Evolutionary conservation across 2,797 vertebrate species (phyloP), one percentile per base, ranked within the genome.

Genomic region (Acrossocheilus wenchowensis): DNA sequence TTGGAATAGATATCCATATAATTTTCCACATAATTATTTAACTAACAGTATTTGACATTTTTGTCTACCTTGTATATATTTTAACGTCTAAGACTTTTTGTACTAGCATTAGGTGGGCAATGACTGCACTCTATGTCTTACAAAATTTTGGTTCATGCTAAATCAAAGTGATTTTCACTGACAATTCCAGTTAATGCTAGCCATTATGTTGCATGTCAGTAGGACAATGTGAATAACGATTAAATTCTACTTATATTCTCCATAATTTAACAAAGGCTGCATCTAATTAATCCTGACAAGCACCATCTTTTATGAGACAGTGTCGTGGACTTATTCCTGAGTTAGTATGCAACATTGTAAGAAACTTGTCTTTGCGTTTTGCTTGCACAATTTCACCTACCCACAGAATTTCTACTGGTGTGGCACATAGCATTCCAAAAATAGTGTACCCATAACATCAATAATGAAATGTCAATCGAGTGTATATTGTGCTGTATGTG

Each of bases 201-300:
- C 19, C 50, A 52, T 52, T 14, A 14, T 48, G 45, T 48, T 48
- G 45, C 15, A 52, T 52, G 6, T 52, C 54, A 57, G 8, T 57
- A 23, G 54, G 54, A 57, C 54, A 57, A 10, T 57, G 23, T 9
- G 8, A n/a, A 60, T 60, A 60, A n/a, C 10, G 57, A 60, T 60
- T 60, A n/a, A 60, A 60, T 60, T 60, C 11, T n/a, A n/a, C 57
- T 60, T 60, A 11, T 23, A 5, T n/a, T 26, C 57, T n/a, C 57
- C 23, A 62, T 62, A 11, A 62, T 62, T 62, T 26, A 74, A 74
- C 10, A 23, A 9, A 72, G 39, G 39, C 39, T 72, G 43, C 34
- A 74, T n/a, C 23, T n/a, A 45, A 74, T 48, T 74, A 74, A 21
- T 74, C 23, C n/a, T 74, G 72, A 48, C 72, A 74, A 12, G 72